Evolutionary conservation across 2,888 invertebrate genomes (phyloP).

Genomic region (Eilema caniola): DNA sequence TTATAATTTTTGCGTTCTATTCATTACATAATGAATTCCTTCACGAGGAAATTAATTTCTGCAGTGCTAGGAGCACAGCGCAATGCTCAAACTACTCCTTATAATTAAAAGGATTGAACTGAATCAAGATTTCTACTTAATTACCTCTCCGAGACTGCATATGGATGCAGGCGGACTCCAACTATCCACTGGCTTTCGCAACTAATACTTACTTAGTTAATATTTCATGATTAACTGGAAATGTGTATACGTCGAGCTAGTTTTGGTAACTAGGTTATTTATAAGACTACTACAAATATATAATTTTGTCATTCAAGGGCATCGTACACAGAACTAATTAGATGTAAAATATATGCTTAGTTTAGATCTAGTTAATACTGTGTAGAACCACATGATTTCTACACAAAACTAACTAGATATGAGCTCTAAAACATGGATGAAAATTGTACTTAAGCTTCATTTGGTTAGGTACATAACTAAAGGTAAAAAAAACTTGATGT

Average conservation of each 20-base stretch:
- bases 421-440: too few species aligned
- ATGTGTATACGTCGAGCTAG: neutral
- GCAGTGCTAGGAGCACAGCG: conserved; percentile 10
- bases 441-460: too few species aligned
- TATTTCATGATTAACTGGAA: neutral
- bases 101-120: conserved; percentile 25
- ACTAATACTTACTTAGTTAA: neutral
- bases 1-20: too few species aligned
- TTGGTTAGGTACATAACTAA: too few species aligned
- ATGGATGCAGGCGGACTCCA: conserved; percentile 4
- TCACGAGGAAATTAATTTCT: conserved; percentile 16
- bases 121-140: conserved; percentile 26
- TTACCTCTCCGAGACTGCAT: conserved; percentile 14
- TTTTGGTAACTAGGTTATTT: neutral
- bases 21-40: conserved; percentile 11
- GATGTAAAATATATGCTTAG: too few species aligned
- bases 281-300: too few species aligned
- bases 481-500: too few species aligned
- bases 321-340: too few species aligned
- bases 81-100: conserved; percentile 8
- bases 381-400: too few species aligned
- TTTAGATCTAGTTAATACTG: too few species aligned
- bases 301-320: too few species aligned
- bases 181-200: neutral
- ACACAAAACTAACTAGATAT: too few species aligned